Conservation (phyloP, 2,888 invertebrate genomes). For the Parthenolecanium corni region DNA sequence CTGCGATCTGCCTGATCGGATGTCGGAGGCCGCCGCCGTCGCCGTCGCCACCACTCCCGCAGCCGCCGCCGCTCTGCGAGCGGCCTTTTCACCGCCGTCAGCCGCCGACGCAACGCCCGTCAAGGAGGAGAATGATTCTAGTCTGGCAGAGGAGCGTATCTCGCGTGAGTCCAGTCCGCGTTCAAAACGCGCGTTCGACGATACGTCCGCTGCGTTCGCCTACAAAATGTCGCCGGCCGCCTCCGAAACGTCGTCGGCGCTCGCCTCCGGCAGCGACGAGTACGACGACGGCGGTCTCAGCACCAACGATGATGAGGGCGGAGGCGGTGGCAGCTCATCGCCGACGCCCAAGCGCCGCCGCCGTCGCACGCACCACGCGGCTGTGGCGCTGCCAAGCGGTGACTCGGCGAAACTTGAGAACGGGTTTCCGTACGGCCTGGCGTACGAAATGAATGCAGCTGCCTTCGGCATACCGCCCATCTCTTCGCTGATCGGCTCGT, state of each 20-base stretch:
- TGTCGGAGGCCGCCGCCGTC: conserved; percentile 36
- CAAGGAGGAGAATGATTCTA: conserved; percentile 15
- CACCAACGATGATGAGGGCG: conserved; percentile 39
- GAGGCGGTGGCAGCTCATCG: conserved; percentile 37
- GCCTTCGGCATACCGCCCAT: conserved; percentile 1
- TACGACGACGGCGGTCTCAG: conserved; percentile 17
- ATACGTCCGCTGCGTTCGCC: neutral
- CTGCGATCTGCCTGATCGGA: conserved; percentile 39
- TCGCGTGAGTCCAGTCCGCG: conserved; percentile 18
- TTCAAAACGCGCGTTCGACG: conserved; percentile 6
- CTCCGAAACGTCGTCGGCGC: conserved; percentile 22
- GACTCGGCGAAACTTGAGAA: conserved; percentile 12
- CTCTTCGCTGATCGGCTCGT: conserved; percentile 10
- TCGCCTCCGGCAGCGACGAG: conserved; percentile 23
- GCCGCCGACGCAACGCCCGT: neutral
- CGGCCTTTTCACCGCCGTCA: neutral
- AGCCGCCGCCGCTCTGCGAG: neutral
- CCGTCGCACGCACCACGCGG: conserved; percentile 5
- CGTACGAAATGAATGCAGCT: conserved; percentile 11
- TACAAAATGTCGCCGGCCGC: conserved; percentile 1
- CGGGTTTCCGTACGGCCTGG: conserved; percentile 23
- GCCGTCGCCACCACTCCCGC: conserved; percentile 9
- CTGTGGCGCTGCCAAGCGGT: neutral
- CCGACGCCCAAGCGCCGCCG: conserved; percentile 12
- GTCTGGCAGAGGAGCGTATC: conserved; percentile 17